A percentile compares a stretch with the other conserved stretches of the same genome.
These are phyloP conservation scores for Thrips palmi DNA, from an alignment of 1,140 invertebrate genomes.

Conservation along the genomic window DNA sequence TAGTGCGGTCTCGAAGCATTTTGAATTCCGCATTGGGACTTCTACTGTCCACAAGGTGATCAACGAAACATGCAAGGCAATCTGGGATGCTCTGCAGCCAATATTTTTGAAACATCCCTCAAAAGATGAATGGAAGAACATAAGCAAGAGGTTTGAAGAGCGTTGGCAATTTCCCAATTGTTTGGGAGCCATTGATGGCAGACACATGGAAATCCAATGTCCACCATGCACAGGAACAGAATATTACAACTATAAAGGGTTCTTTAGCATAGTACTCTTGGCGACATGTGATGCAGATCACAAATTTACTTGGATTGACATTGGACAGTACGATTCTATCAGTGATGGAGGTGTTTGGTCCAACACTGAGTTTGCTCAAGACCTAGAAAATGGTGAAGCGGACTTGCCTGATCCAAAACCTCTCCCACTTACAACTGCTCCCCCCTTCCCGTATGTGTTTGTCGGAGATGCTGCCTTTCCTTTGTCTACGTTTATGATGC, in stretches of 20 bases:
- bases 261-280: slow-evolving; percentile 29
- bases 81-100: no score
- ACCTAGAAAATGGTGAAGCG: no score
- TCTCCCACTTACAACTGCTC: no score
- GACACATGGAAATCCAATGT: slow-evolving; percentile 25
- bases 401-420: no score
- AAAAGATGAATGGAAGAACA: no score
- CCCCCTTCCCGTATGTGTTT: slow-evolving; percentile 15
- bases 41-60: no score
- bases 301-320: slow-evolving; percentile 25
- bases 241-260: slow-evolving; percentile 32
- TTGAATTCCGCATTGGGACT: no score
- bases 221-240: slow-evolving; percentile 22
- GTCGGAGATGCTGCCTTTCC: slow-evolving; percentile 20
- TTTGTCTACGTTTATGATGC: slow-evolving; percentile 17
- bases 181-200: slow-evolving; percentile 27
- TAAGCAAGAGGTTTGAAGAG: no score
- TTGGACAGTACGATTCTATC: slow-evolving; percentile 23
- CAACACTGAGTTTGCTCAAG: no score
- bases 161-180: slow-evolving; percentile 22
- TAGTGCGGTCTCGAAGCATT: no score
- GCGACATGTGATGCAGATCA: slow-evolving; percentile 29
- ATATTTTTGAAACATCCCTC: no score
- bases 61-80: no score
- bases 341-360: slow-evolving; percentile 21